Conservation (phyloP, 2,888 invertebrate species). For the Nomada ferruginata region DNA sequence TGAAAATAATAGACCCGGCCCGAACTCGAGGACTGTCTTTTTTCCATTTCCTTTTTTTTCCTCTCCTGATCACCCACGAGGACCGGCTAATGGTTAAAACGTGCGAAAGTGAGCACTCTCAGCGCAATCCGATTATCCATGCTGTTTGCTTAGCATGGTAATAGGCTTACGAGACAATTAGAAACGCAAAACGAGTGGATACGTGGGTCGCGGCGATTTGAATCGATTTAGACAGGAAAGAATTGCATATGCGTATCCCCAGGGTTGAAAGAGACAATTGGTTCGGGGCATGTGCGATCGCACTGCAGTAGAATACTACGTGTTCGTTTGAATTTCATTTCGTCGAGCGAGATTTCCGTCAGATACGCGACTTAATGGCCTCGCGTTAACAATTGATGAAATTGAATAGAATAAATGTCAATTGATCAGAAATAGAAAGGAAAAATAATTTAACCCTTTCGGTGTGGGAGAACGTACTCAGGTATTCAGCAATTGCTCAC, state of each 20-base stretch:
- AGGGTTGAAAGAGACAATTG: constrained; percentile 16
- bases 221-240: constrained; percentile 20
- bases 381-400: too few relatives aligned
- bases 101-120: constrained; percentile 81
- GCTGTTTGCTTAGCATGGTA: constrained; percentile 76
- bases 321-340: too few relatives aligned
- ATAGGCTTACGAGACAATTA: constrained; percentile 72
- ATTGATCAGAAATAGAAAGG: too few relatives aligned
- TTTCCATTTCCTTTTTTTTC: background rate
- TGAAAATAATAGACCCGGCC: constrained; percentile 57
- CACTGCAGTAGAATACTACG: too few relatives aligned
- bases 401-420: too few relatives aligned
- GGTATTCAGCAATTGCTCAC: too few relatives aligned
- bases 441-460: too few relatives aligned
- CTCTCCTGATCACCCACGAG: constrained; percentile 13
- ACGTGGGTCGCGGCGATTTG: constrained; percentile 18
- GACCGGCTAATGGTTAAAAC: constrained; percentile 77
- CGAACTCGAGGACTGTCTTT: constrained; percentile 15
- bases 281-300: too few relatives aligned
- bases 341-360: too few relatives aligned
- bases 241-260: background rate
- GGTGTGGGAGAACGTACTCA: too few relatives aligned
- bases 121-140: constrained; percentile 76
- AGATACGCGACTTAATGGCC: too few relatives aligned
- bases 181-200: constrained; percentile 43